These are phyloP conservation scores for Gobio gobio DNA, from an alignment of 2,113 vertebrate genomes.

Conservation along the genomic window DNA sequence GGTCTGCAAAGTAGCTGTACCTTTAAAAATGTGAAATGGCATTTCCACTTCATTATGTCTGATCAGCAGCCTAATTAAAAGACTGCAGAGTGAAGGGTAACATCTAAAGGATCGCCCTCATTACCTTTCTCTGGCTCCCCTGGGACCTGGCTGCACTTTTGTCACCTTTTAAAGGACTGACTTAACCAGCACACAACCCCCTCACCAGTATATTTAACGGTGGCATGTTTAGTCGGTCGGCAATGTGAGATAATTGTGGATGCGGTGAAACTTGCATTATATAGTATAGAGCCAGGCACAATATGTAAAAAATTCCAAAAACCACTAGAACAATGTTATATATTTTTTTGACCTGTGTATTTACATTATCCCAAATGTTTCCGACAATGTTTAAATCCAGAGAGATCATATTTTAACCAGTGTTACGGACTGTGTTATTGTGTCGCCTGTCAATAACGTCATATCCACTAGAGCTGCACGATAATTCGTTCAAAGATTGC, in stretches of 20 bases:
- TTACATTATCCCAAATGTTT: too few species aligned
- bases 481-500: too few species aligned
- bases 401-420: too few species aligned
- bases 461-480: too few species aligned
- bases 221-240: neutral
- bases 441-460: too few species aligned
- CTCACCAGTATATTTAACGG: neutral
- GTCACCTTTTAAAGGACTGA: constrained; percentile 41
- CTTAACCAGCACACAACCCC: constrained; percentile 19
- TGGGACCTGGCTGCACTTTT: constrained; percentile 19
- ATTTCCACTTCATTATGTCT: constrained; percentile 59
- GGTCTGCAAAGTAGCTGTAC: constrained; percentile 8
- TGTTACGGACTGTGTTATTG: too few species aligned
- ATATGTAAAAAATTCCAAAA: too few species aligned
- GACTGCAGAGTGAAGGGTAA: constrained; percentile 33
- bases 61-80: constrained; percentile 58
- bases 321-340: too few species aligned
- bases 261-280: neutral
- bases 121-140: constrained; percentile 37
- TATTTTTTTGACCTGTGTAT: too few species aligned
- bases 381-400: too few species aligned
- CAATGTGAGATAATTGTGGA: neutral
- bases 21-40: constrained; percentile 26
- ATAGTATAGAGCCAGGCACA: neutral
- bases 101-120: constrained; percentile 48